phyloP scores from a whole-genome alignment of 2,113 vertebrate genomes.

The Pseudois nayaur region DNA sequence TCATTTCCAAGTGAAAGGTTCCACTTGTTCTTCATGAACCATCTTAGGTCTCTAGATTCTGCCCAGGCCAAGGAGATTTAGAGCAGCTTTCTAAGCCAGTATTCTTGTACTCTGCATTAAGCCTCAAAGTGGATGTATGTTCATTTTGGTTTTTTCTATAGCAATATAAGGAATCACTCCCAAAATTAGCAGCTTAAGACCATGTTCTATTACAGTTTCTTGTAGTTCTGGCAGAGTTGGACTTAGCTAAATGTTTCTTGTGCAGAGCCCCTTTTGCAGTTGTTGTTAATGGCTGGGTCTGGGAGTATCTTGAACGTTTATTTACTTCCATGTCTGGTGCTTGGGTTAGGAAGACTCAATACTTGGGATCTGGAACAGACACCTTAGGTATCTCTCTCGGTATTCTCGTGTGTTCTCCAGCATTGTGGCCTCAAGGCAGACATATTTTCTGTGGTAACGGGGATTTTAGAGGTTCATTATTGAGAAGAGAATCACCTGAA shows the following conservation, averaged over 20 bases:
- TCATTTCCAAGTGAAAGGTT: neutral
- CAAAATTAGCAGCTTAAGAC: neutral
- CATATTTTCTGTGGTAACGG: neutral
- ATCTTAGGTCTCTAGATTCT: neutral
- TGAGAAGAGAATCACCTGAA: neutral
- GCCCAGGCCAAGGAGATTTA: neutral
- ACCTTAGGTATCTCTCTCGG: neutral
- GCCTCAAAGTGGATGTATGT: neutral
- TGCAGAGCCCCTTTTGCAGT: neutral
- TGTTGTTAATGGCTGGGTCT: neutral
- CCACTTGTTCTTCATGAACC: neutral
- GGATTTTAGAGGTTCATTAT: neutral
- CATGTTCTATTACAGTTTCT: neutral
- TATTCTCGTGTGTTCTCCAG: neutral
- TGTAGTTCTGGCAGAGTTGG: neutral
- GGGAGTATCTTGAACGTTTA: neutral
- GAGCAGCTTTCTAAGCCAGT: neutral
- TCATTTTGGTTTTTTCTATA: neutral
- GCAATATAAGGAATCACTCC: neutral
- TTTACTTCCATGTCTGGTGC: neutral
- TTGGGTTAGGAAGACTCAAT: neutral
- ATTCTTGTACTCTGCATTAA: neutral
- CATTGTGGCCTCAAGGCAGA: neutral
- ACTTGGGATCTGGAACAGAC: neutral
- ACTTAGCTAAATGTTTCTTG: neutral